phyloP scores from a whole-genome alignment of 2,888 invertebrate genomes.

The Lepidocyrtinus sp. region DNA sequence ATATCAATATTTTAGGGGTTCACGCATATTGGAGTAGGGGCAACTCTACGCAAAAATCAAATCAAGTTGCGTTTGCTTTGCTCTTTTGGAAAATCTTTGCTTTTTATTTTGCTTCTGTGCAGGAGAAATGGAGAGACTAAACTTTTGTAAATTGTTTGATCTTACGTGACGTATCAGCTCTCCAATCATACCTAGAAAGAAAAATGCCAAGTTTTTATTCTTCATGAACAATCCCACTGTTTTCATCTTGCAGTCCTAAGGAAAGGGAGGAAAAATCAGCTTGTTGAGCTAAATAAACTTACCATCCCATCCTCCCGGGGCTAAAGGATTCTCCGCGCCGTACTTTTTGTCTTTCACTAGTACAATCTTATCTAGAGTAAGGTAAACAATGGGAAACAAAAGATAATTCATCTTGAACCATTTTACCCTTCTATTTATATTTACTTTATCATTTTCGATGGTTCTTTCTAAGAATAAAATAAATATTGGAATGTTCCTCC shows the following conservation, averaged over 20 bases:
- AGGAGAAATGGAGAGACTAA: neutral
- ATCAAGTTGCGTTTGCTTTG: neutral
- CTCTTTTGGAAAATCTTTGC: neutral
- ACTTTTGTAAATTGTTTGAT: neutral
- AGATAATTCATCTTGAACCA: neutral
- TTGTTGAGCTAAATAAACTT: slow-evolving; percentile 77
- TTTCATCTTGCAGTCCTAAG: neutral
- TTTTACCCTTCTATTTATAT: neutral
- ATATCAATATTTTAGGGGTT: no score
- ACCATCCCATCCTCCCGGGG: slow-evolving; percentile 85
- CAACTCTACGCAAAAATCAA: neutral
- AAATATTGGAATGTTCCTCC: neutral
- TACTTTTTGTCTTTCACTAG: slow-evolving; percentile 90
- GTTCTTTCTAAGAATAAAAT: slow-evolving; percentile 1
- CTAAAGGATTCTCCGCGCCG: slow-evolving; percentile 83
- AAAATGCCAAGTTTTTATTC: slow-evolving; percentile 5
- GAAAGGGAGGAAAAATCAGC: neutral
- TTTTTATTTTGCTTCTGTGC: neutral
- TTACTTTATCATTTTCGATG: neutral
- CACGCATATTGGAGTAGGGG: no score
- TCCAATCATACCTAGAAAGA: slow-evolving; percentile 62
- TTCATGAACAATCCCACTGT: neutral
- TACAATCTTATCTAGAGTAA: slow-evolving; percentile 82
- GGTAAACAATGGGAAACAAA: slow-evolving; percentile 7
- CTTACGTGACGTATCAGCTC: slow-evolving; percentile 70